Base-by-base conservation (phyloP, 2,888 invertebrate species). In the Hydriomena furcata region DNA sequence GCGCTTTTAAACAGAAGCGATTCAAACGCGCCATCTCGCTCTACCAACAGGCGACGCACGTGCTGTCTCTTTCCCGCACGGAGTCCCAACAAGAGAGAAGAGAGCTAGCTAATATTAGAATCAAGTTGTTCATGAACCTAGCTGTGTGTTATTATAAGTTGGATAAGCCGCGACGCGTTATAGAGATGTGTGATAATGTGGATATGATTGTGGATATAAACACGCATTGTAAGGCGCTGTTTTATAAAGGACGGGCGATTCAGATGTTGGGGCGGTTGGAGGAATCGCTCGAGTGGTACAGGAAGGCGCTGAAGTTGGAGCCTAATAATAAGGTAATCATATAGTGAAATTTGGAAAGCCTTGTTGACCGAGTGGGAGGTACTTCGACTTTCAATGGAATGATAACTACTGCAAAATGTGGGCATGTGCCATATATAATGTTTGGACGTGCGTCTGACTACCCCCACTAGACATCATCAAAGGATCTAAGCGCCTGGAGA, bases 131-230 rank as follows among this genome's bases (percentile, higher is more conserved):
- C n/a, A 56, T 79, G 0, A 90, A 90, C 28, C 50, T 88, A 43
- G 83, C 84, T 0, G 73, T 90, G 0, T 90, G 90, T 51, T 89
- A 87, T 27, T 73, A 71, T 21, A 89, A 83, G 55, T 35, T 82
- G 6, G 65, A 79, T 2, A 86, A 83, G 58, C 87, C 88, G 0
- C 82, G 82, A 47, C 74, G 84, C 28, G 61, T 84, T 0, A 55
- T 90, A 1, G 72, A 73, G 1, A 84, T 85, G 79, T 76, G 82
- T n/a, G 76, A 86, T 11, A 75, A 72, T 28, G 54, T 90, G 0
- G 85, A 85, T 7, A 71, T 61, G 1, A 58, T 80, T 0, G 75
- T 75, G 0, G 77, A 86, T 31, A 63, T 80, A 0, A 72, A 86
- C 7, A 80, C 66, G 0, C 77, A 87, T 31, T 84, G 87, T 10